Percentiles rank a stretch among this genome's conserved stretches.
Conservation (phyloP, 1,140 invertebrate genomes). For the Drosophila insularis region DNA sequence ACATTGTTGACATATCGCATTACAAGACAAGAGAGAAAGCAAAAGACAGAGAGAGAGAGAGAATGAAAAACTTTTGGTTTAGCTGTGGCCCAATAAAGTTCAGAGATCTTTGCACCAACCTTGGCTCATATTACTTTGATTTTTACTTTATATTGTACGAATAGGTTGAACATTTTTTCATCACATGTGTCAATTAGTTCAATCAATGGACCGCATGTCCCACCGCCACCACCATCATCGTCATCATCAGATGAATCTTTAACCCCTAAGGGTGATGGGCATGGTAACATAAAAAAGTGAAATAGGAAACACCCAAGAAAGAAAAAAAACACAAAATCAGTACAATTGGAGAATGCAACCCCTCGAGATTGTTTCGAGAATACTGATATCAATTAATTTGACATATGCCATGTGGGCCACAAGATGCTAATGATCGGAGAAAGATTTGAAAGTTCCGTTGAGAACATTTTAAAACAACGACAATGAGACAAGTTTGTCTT, state of each 20-base stretch:
- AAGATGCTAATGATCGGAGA: no score
- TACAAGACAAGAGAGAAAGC: constrained; percentile 38
- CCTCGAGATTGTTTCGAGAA: constrained; percentile 12
- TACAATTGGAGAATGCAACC: constrained; percentile 19
- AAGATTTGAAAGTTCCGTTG: no score
- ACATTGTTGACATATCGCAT: constrained; percentile 78
- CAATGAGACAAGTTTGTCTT: no score
- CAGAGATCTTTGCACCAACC: constrained; percentile 28
- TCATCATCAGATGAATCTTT: not conserved
- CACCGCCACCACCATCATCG: constrained; percentile 14
- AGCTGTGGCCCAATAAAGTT: constrained; percentile 21
- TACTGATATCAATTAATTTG: constrained; percentile 50
- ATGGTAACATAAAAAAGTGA: constrained; percentile 35
- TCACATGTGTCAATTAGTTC: constrained; percentile 76
- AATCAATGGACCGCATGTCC: constrained; percentile 65
- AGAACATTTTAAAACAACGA: no score
- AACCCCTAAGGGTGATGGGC: constrained; percentile 12
- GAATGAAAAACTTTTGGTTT: constrained; percentile 5
- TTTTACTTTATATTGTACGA: constrained; percentile 20
- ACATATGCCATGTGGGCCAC: not conserved
- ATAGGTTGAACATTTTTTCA: constrained; percentile 25
- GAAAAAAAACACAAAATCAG: constrained; percentile 30
- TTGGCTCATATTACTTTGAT: constrained; percentile 51
- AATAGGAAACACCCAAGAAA: not conserved
- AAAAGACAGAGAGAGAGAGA: not conserved